These are phyloP conservation scores for Malthinus seriepunctatus DNA, from an alignment of 2,888 invertebrate species.

Conservation along the genomic window DNA sequence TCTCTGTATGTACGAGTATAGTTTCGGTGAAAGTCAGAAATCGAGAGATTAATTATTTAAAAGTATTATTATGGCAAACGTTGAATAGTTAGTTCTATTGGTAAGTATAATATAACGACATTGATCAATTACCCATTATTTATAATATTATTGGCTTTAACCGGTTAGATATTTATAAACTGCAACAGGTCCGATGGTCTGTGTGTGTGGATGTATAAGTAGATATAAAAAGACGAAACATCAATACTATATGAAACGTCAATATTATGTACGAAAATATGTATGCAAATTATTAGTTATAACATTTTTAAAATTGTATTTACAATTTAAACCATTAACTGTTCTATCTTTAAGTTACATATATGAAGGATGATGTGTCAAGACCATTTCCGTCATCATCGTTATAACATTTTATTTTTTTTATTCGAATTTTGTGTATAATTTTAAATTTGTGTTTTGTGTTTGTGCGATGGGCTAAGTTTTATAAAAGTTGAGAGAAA, in stretches of 20 bases:
- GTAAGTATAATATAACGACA: conserved; percentile 28
- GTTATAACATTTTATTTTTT: conserved; percentile 8
- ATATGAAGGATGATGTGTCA: conserved; percentile 31
- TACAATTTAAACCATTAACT: conserved; percentile 12
- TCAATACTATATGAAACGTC: too few relatives aligned
- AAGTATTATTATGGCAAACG: too few relatives aligned
- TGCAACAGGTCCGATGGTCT: conserved; percentile 26
- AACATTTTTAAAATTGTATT: conserved; percentile 20
- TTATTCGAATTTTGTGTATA: too few relatives aligned
- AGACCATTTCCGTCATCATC: conserved; percentile 23
- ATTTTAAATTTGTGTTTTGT: too few relatives aligned
- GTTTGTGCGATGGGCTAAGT: too few relatives aligned
- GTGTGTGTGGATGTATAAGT: not conserved
- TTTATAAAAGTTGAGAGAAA: too few relatives aligned
- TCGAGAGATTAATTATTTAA: too few relatives aligned
- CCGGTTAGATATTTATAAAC: conserved; percentile 27
- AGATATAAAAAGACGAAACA: conserved; percentile 13
- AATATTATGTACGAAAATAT: conserved; percentile 25
- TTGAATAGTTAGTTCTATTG: not conserved
- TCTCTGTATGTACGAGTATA: too few relatives aligned
- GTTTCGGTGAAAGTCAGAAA: too few relatives aligned
- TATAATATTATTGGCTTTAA: conserved; percentile 20
- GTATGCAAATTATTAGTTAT: conserved; percentile 35
- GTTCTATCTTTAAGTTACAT: not conserved
- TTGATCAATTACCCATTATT: conserved; percentile 33